phyloP scores from a whole-genome alignment of 2,113 vertebrate species.

The Malurus cyaneus region DNA sequence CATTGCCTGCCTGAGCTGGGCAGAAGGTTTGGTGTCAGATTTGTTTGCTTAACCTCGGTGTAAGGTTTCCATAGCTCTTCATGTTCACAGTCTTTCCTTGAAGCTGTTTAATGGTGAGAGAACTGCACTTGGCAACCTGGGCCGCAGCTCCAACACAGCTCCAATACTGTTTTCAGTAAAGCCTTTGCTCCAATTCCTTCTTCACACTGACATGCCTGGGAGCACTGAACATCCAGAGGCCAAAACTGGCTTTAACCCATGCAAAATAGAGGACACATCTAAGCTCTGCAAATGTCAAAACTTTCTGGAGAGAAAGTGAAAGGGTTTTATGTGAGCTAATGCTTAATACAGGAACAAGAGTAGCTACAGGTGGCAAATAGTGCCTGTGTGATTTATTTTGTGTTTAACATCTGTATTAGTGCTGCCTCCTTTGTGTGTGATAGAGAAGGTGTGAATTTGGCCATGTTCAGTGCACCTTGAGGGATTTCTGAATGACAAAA shows the following conservation, averaged over 20 bases:
- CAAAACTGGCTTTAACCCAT: not conserved
- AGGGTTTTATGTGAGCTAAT: not conserved
- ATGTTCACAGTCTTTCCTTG: not conserved
- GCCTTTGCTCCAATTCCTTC: not conserved
- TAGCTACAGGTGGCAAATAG: not conserved
- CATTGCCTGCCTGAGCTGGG: not conserved
- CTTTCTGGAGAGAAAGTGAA: not conserved
- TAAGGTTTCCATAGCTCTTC: conserved; percentile 27
- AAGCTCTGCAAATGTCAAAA: not conserved
- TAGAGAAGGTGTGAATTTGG: not conserved
- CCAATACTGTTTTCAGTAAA: not conserved
- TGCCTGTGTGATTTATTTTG: not conserved
- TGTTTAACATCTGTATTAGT: not conserved
- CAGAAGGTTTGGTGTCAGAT: conserved; percentile 19
- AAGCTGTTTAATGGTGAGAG: not conserved
- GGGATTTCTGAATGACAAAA: not conserved
- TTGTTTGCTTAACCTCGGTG: conserved; percentile 22
- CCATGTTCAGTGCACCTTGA: not conserved
- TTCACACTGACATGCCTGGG: rapidly evolving
- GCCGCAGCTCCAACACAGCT: not conserved
- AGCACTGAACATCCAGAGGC: not conserved
- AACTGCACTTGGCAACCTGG: not conserved
- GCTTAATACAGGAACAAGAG: not conserved
- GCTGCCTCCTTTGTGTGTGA: not conserved
- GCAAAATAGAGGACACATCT: not conserved